A percentile compares a stretch with the other conserved stretches of the same genome.
phyloP scores from a whole-genome alignment of 2,797 vertebrate species.

The Delichon dasypus region DNA sequence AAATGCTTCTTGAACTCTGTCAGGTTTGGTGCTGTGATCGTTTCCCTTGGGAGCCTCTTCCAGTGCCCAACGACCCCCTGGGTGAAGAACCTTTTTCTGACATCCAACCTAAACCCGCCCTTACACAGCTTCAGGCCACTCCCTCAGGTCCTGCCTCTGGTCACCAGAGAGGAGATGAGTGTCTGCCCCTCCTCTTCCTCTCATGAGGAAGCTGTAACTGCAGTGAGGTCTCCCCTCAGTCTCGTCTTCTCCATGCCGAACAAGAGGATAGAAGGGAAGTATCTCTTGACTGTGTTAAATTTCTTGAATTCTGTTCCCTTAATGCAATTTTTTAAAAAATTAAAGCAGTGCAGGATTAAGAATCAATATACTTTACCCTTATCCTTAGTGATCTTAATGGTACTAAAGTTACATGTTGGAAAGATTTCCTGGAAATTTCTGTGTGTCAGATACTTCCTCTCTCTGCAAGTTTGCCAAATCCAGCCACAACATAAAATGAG shows the following conservation, averaged over 20 bases:
- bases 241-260: accelerated
- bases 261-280: not conserved
- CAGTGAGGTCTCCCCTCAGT: not conserved
- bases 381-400: not conserved
- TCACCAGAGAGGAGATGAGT: too few relatives aligned
- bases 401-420: not conserved
- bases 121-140: accelerated
- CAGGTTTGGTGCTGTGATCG: not conserved
- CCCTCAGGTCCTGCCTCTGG: accelerated
- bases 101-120: not conserved
- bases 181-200: not conserved
- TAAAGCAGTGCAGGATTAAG: not conserved
- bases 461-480: not conserved
- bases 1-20: not conserved
- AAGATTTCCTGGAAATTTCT: not conserved
- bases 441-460: not conserved
- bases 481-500: not conserved
- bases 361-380: not conserved
- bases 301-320: not conserved
- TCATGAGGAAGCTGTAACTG: not conserved
- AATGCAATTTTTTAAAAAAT: not conserved
- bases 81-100: not conserved
- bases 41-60: not conserved
- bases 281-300: not conserved
- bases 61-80: not conserved